Evolutionary conservation across 2,888 invertebrate species (phyloP).

Genomic region (Andrena fulva): DNA sequence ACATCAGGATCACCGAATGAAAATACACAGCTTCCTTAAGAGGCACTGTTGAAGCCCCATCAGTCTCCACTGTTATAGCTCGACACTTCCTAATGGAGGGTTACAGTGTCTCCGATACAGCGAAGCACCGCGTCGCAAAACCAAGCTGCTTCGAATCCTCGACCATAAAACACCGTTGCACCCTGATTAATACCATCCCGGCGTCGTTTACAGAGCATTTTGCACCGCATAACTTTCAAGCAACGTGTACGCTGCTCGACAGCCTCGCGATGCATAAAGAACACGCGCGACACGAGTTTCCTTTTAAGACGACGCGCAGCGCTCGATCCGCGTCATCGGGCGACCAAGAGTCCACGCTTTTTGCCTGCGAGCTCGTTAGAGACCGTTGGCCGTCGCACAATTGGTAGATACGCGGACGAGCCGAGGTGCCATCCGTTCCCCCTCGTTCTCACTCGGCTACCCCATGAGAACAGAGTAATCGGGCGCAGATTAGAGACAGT

Average conservation of each 20-base stretch:
- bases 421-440: conserved; percentile 13
- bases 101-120: no score
- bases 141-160: neutral
- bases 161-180: neutral
- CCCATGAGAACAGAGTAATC: conserved; percentile 25
- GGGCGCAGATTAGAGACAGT: conserved; percentile 60
- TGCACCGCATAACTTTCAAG: conserved; percentile 48
- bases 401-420: conserved; percentile 20
- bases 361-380: conserved; percentile 28
- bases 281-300: conserved; percentile 26
- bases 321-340: conserved; percentile 3
- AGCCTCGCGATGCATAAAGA: neutral
- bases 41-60: no score
- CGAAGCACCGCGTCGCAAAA: no score
- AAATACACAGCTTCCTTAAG: no score
- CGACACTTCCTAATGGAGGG: no score
- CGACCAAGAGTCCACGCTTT: conserved; percentile 3
- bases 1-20: no score
- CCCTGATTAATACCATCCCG: conserved; percentile 9
- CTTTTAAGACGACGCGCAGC: conserved; percentile 24
- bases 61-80: no score
- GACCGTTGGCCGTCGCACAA: conserved; percentile 28
- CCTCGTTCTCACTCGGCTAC: conserved; percentile 12
- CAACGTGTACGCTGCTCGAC: conserved; percentile 51
- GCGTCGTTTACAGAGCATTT: neutral